Evolutionary conservation across 2,888 invertebrate genomes (phyloP).

Genomic region (Drepanosiphum platanoidis): DNA sequence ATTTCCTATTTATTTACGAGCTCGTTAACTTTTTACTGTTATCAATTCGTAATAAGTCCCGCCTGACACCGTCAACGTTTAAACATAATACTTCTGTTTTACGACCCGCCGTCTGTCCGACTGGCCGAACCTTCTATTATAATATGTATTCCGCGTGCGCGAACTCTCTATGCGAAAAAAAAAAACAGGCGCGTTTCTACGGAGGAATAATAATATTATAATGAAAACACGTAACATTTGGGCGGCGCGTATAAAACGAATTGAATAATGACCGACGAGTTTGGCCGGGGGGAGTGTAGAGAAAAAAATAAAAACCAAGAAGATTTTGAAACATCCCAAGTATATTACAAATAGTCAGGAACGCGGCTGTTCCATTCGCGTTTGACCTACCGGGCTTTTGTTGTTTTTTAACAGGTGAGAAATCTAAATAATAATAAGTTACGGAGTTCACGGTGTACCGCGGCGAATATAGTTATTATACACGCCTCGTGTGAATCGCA

Average conservation of each 20-base stretch:
- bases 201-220: background rate
- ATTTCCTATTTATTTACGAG: too few species aligned
- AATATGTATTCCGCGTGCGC: background rate
- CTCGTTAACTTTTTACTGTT: too few species aligned
- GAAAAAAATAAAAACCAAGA: background rate
- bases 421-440: slow-evolving; percentile 23
- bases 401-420: slow-evolving; percentile 24
- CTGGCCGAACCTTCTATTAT: background rate
- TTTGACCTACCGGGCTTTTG: slow-evolving; percentile 11
- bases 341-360: background rate
- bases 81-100: too few species aligned
- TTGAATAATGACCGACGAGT: background rate
- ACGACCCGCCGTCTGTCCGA: too few species aligned
- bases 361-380: background rate
- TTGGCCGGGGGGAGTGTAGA: background rate
- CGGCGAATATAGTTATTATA: slow-evolving; percentile 3
- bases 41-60: too few species aligned
- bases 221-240: background rate
- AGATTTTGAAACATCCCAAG: slow-evolving; percentile 11
- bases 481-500: slow-evolving; percentile 24
- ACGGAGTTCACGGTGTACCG: background rate
- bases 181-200: background rate
- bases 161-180: too few species aligned
- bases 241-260: background rate
- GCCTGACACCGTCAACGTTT: too few species aligned